A percentile compares a stretch with the other conserved stretches of the same genome.
These are phyloP conservation scores for Tragulus kanchil DNA, from an alignment of 2,113 vertebrate genomes.

Conservation along the genomic window DNA sequence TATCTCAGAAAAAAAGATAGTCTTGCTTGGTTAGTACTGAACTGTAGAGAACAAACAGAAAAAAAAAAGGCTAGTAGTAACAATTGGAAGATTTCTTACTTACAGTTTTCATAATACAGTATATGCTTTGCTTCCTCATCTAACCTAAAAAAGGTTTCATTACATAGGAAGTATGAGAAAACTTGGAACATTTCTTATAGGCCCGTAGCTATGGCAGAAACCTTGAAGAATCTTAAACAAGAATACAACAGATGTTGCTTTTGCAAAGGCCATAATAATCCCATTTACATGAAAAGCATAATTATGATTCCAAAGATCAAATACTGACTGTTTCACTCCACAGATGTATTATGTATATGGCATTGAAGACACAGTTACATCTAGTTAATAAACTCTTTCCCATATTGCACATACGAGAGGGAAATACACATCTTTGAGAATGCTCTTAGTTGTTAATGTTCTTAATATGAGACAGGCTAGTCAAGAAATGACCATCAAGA, in stretches of 20 bases:
- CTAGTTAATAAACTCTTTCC: neutral
- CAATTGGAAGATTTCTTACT: neutral
- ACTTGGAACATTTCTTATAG: neutral
- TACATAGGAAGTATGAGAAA: constrained; percentile 16
- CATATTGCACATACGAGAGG: neutral
- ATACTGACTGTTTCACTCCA: constrained; percentile 46
- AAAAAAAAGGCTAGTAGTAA: neutral
- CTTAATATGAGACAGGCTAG: neutral
- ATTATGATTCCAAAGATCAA: constrained; percentile 17
- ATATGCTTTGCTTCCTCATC: neutral
- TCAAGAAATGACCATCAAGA: constrained; percentile 3
- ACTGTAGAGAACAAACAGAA: neutral
- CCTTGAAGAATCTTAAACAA: constrained; percentile 8
- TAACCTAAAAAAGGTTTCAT: constrained; percentile 28
- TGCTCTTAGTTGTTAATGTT: neutral
- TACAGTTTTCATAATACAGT: neutral
- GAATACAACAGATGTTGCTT: neutral
- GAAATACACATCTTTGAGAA: neutral
- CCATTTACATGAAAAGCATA: constrained; percentile 31
- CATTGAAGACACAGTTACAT: neutral
- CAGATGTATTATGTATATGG: neutral
- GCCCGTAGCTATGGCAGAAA: neutral
- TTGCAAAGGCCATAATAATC: neutral
- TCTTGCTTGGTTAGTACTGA: neutral
- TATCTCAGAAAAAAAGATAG: neutral